Base-by-base conservation (phyloP, 2,888 invertebrate species). In the Lepidochrysops patricia region DNA sequence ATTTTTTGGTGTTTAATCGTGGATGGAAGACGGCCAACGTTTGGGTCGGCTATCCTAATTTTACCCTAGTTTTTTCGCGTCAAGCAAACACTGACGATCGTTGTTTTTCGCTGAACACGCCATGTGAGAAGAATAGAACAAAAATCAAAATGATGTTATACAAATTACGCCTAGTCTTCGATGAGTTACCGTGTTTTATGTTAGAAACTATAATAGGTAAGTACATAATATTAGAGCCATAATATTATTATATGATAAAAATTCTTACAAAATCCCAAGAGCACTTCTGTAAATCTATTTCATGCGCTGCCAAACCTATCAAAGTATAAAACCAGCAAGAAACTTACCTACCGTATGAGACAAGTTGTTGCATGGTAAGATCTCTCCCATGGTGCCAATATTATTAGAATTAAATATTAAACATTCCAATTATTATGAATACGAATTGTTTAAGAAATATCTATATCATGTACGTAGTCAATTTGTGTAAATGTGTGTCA, bases 381-480 rank as follows among this genome's bases (percentile, higher is more conserved):
- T 66, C 67, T 69, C 70, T 69, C 68, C 64, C 61, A 57, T 58
- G 68, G 69, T 71, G 71, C 70, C 70, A 71, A 71, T 43, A 43
- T 23, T 43, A 19, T 67, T 68, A 68, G 61, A 54, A 54, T 62
- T 49, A 61, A 58, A 60, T 58, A 57, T 54, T 54, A 52, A 43
- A 57, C 54, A 32, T 54, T 54, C 29, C 54, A 32, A 54, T 26
- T 52, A 52, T 29, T 4, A 29, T 4, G 29, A 29, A 29, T 26
- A 32, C 19, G 7, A 43, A 43, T 43, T 43, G 23, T 43, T 43
- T 23, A 9, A 43, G 19, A 12, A 19, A 43, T n/a, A n/a, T 43
- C 12, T 35, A 54, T 57, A 49, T 26, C 23, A 56, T 50, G 61
- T 61, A 54, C 43, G 48, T 32, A 49, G 64, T 65, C 64, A 65